Conservation (phyloP, 2,797 vertebrate genomes). For the Notoglanidium macrostoma region DNA sequence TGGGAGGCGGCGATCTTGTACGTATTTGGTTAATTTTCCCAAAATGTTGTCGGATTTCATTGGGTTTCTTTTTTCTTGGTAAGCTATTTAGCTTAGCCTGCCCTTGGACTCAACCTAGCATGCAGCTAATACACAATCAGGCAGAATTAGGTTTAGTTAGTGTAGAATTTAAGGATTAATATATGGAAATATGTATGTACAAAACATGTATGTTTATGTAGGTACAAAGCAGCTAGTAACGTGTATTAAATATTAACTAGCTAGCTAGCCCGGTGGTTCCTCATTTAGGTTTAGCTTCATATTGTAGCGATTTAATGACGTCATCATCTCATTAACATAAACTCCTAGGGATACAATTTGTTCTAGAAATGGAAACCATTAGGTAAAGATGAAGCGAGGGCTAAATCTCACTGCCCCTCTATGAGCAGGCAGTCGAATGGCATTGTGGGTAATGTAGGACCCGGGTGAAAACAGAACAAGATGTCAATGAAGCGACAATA, state of each 20-base stretch:
- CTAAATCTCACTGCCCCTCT: neutral
- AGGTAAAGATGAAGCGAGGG: neutral
- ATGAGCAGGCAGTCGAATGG: neutral
- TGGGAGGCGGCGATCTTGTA: slow-evolving; percentile 78
- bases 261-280: neutral
- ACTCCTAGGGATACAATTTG: no score
- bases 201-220: neutral
- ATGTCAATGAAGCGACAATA: neutral
- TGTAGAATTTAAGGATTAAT: neutral
- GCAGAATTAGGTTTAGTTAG: neutral
- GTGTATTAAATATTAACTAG: neutral
- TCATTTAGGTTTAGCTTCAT: neutral
- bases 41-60: neutral
- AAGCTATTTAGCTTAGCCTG: slow-evolving; percentile 10
- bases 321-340: neutral
- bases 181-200: neutral
- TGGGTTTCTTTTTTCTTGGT: neutral
- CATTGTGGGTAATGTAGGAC: neutral
- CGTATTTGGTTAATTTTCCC: slow-evolving; percentile 46
- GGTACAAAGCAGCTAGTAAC: neutral
- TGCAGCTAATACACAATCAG: neutral
- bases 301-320: neutral
- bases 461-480: neutral
- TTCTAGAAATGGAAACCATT: neutral
- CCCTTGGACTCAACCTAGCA: slow-evolving; percentile 1